These are phyloP conservation scores for Nothobranchius furzeri DNA, from an alignment of 2,113 vertebrate species.

Conservation along the genomic window DNA sequence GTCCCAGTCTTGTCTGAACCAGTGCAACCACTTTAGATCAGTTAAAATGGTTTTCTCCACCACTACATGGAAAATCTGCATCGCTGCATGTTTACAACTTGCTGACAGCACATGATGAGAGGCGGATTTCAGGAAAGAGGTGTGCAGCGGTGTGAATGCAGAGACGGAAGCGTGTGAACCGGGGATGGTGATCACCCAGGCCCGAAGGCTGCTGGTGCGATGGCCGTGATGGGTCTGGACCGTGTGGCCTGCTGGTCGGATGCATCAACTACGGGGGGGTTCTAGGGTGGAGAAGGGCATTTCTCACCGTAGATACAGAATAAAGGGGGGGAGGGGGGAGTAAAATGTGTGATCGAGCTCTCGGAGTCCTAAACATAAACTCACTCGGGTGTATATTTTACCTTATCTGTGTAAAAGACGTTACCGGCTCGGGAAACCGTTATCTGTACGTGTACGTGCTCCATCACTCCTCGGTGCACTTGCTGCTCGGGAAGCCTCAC, in stretches of 20 bases:
- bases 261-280: background rate
- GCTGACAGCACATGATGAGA: constrained; percentile 1
- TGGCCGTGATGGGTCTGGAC: constrained; percentile 1
- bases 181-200: constrained; percentile 45
- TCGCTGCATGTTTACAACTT: constrained; percentile 32
- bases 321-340: no score
- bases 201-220: constrained; percentile 25
- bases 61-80: constrained; percentile 8
- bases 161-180: constrained; percentile 60
- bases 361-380: no score
- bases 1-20: no score
- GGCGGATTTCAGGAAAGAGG: background rate
- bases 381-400: no score
- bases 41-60: no score
- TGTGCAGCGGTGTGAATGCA: background rate
- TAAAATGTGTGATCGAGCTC: constrained; percentile 1
- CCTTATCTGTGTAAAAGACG: background rate
- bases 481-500: constrained; percentile 60
- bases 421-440: constrained; percentile 7
- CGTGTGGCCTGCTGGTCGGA: constrained; percentile 13
- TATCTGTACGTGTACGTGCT: background rate
- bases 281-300: background rate
- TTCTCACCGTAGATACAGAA: background rate
- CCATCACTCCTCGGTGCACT: constrained; percentile 56
- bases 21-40: no score